phyloP scores from a whole-genome alignment of 2,797 vertebrate genomes.

The Fringilla coelebs region DNA sequence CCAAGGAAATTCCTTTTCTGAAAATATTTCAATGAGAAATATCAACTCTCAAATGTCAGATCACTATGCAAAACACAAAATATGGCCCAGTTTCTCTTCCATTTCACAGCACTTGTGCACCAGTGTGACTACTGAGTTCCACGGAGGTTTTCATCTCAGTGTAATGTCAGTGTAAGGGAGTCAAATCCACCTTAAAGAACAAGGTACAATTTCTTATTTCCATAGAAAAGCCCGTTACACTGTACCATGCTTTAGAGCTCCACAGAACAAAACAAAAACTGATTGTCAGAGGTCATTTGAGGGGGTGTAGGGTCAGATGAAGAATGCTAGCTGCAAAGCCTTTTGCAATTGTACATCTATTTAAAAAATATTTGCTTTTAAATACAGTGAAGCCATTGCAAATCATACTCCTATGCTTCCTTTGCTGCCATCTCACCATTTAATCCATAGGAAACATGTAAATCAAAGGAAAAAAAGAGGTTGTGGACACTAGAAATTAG shows the following conservation, averaged over 20 bases:
- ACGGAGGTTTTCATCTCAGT: neutral
- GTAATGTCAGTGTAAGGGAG: neutral
- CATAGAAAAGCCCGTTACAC: neutral
- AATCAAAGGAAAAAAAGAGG: neutral
- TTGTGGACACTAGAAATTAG: neutral
- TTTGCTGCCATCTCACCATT: neutral
- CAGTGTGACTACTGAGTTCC: neutral
- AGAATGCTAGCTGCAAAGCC: neutral
- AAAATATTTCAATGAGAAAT: conserved; percentile 16
- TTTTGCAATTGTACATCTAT: neutral
- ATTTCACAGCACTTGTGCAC: neutral
- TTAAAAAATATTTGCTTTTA: neutral
- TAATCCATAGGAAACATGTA: neutral
- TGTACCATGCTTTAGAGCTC: neutral
- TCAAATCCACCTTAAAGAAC: neutral
- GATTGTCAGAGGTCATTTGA: neutral
- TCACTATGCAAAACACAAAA: conserved; percentile 20
- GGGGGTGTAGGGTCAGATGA: rapidly evolving
- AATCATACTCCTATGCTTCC: neutral
- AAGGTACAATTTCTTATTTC: neutral
- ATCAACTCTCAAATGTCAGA: neutral
- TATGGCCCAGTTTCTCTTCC: neutral
- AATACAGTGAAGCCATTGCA: neutral
- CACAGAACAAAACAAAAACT: neutral
- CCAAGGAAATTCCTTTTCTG: neutral